phyloP scores from a whole-genome alignment of 2,113 vertebrate genomes.

The Erpornis zantholeuca region DNA sequence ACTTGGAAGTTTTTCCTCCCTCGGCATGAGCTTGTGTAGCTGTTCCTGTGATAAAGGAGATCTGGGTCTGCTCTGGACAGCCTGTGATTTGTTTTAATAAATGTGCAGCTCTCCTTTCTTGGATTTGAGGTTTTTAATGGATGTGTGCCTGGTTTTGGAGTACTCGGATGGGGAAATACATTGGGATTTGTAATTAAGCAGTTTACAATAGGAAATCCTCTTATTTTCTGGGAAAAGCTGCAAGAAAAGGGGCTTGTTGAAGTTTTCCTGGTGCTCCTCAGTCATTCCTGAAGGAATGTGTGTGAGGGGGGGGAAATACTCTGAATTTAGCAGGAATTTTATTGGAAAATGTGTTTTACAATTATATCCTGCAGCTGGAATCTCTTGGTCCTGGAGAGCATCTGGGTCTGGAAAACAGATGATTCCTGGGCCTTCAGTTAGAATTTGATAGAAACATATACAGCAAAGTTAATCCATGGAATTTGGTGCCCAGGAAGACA shows the following conservation, averaged over 20 bases:
- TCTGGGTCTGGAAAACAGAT: neutral
- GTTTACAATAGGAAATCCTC: neutral
- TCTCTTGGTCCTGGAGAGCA: neutral
- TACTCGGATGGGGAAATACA: fast-evolving
- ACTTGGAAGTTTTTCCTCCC: neutral
- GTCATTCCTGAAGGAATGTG: neutral
- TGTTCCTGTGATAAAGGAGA: neutral
- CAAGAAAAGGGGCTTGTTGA: neutral
- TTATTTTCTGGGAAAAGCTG: neutral
- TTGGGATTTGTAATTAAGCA: neutral
- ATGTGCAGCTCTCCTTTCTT: neutral
- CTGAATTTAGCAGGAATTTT: neutral
- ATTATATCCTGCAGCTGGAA: neutral
- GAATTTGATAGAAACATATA: neutral
- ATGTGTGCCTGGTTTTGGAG: neutral
- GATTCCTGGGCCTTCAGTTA: neutral
- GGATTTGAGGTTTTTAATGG: neutral
- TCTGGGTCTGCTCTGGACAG: neutral
- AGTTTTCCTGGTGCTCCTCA: neutral
- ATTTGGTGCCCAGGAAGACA: neutral
- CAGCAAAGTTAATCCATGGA: neutral
- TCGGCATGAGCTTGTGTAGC: neutral
- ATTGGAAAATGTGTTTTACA: neutral
- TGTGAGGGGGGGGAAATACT: fast-evolving
- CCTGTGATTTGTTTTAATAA: slow-evolving; percentile 19